Evolutionary conservation across 2,797 vertebrate species (phyloP).

Genomic region (Corythornis leucogaster): DNA sequence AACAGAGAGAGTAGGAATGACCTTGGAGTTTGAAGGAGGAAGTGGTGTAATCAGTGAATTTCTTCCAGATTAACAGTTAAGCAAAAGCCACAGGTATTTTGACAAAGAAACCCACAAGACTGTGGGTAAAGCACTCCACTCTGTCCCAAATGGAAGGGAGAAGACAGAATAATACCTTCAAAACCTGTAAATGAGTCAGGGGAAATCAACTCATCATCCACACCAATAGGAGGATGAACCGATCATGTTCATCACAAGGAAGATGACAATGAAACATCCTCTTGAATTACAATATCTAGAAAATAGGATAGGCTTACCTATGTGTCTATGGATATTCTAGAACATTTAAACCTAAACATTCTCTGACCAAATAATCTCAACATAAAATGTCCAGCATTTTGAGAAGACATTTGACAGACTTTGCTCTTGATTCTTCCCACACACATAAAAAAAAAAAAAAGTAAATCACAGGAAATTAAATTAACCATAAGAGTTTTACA

Average conservation of each 20-base stretch:
- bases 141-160: not conserved
- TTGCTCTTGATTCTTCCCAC: not conserved
- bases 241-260: no score
- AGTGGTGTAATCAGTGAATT: not conserved
- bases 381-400: not conserved
- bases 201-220: not conserved
- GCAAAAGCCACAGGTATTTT: not conserved
- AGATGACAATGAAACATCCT: not conserved
- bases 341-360: not conserved
- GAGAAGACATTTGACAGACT: not conserved
- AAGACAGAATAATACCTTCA: not conserved
- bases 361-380: not conserved
- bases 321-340: not conserved
- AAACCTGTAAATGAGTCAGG: not conserved
- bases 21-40: not conserved
- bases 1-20: not conserved
- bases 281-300: not conserved
- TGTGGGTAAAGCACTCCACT: not conserved
- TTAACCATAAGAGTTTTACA: not conserved
- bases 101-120: not conserved
- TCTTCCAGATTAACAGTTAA: not conserved
- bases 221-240: no score
- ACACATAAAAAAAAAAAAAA: not conserved
- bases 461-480: constrained; percentile 10
- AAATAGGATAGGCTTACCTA: not conserved